Evolutionary conservation across 2,888 invertebrate species (phyloP), one percentile per base, ranked within the genome.

Genomic region (Sicus ferrugineus): DNA sequence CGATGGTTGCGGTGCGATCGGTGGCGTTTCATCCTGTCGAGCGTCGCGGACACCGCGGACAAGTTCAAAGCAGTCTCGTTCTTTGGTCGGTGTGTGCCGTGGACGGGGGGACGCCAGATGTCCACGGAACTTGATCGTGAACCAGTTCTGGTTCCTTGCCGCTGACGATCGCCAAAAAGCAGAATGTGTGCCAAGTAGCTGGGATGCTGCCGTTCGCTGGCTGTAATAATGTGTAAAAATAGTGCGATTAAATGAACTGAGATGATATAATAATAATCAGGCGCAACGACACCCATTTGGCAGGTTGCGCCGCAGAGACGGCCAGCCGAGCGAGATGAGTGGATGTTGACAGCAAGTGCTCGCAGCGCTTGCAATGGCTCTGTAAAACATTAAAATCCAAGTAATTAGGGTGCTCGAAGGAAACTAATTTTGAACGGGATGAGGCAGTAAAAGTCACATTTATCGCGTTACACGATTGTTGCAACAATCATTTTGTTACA

Each of bases 121-220:
- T 54, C 5, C 21, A 31, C 16, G n/a, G n/a, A 71, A 61, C 66
- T 71, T 71, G 71, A 71, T 26, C 71, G 66, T 71, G 71, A 71
- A 68, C 68, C 61, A 71, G 62, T 71, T 71, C 59, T 56, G 38
- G 50, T 62, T 66, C 58, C 56, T 56, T 63, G 23, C 65, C 50
- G 58, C 42, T 59, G 52, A 67, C 21, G 34, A 34, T 46, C 38
- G 48, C 34, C 19, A 23, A 54, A 46, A 30, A 34, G 28, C 65
- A 48, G 30, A 65, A 64, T 59, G 58, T 65, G 65, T 68, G 68
- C 68, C 68, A 70, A 68, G 23, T 59, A 42, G 59, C 34, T 48
- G 48, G 26, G 42, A 34, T 59, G 63, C n/a, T 7, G 4, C 16
- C n/a, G 4, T 14, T n/a, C 31, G 62, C 42, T 68, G 34, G 23